Conservation (phyloP, 2,888 invertebrate genomes). For the Ormyrus nitidulus region DNA sequence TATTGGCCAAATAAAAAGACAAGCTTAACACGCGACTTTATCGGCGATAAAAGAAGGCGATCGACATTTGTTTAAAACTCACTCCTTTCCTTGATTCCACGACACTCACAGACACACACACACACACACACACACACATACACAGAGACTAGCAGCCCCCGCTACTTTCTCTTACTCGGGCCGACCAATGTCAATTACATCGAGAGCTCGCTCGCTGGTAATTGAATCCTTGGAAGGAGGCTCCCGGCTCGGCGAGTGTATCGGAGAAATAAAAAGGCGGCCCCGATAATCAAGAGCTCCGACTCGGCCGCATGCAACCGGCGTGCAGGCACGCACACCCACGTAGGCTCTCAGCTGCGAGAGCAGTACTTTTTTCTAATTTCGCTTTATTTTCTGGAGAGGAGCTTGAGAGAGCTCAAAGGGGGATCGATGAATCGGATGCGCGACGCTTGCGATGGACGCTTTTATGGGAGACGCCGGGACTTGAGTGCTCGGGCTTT, state of each 20-base stretch:
- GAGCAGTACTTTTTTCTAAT: constrained; percentile 16
- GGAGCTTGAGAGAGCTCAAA: neutral
- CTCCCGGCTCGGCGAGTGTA: neutral
- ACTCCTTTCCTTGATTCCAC: neutral
- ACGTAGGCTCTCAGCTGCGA: neutral
- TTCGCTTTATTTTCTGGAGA: constrained; percentile 21
- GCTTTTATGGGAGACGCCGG: constrained; percentile 13
- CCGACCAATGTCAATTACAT: constrained; percentile 39
- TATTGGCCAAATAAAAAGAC: neutral
- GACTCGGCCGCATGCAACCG: constrained; percentile 20
- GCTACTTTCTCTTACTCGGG: neutral
- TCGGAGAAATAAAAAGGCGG: neutral
- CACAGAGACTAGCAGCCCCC: too few species aligned
- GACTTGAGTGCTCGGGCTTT: constrained; percentile 16
- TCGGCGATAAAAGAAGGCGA: neutral
- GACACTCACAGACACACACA: too few species aligned
- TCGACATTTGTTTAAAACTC: neutral
- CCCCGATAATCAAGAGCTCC: constrained; percentile 24
- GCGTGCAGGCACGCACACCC: neutral
- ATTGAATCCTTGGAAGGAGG: constrained; percentile 3
- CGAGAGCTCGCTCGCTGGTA: constrained; percentile 18
- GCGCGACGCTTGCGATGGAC: constrained; percentile 6
- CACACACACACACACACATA: too few species aligned
- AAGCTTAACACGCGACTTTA: neutral
- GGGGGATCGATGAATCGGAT: constrained; percentile 21